These are phyloP conservation scores for Megalonaias nervosa DNA, from an alignment of 1,140 invertebrate species.

Conservation along the genomic window DNA sequence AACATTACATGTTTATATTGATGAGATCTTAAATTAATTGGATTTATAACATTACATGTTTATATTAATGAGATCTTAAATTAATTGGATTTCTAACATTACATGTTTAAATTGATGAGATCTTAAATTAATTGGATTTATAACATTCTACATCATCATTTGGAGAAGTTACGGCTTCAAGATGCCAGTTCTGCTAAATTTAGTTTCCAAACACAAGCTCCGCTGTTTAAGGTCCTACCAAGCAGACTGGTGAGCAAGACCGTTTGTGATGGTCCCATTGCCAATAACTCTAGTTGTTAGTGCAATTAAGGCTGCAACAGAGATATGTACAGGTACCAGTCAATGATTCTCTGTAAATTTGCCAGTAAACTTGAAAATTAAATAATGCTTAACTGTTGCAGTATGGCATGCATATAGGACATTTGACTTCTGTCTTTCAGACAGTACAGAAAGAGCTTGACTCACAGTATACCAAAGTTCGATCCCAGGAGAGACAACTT, in stretches of 20 bases:
- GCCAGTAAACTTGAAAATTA: neutral
- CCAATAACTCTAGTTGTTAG: no score
- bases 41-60: no score
- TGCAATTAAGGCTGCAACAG: neutral
- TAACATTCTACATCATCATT: no score
- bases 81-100: no score
- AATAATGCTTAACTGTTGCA: neutral
- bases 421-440: conserved; percentile 38
- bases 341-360: neutral
- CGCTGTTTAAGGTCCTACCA: no score
- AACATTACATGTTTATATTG: no score
- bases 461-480: conserved; percentile 45
- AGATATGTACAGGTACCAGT: neutral
- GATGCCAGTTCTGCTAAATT: neutral
- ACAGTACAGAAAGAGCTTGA: conserved; percentile 64
- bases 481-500: conserved; percentile 57
- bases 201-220: no score
- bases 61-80: no score
- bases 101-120: no score
- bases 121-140: no score
- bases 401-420: neutral
- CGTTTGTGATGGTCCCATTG: neutral
- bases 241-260: no score
- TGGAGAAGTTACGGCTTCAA: neutral
- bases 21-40: no score